Base-by-base conservation (phyloP, 1,140 invertebrate species). In the Asbolus verrucosus region DNA sequence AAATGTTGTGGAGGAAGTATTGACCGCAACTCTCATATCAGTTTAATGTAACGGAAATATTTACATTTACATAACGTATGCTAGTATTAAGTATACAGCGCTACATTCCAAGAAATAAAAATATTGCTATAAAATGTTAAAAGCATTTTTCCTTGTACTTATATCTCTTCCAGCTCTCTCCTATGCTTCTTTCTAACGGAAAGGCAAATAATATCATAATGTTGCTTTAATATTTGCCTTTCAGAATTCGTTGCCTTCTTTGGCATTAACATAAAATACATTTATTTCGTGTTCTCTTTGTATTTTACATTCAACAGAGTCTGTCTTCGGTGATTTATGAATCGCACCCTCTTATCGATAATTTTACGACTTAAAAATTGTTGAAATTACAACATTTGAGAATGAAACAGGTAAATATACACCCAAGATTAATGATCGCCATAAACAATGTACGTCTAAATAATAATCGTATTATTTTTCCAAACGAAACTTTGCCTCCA, bases 191-290 rank as follows among this genome's bases (percentile, higher is more conserved):
- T 27, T 14, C 11, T 13, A 27, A 54, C 33, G 11, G 33, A 54
- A 54, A 54, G 21, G 46, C 46, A 54, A 54, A 54, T 54, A 54
- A 54, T 54, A 54, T 54, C 46, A 54, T 43, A 38, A 43, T 63
- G 39, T 38, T 63, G 61, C 39, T 18, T 38, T 63, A 63, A 63
- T 63, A 63, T 63, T 63, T 63, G 61, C 61, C 16, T 38, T 63
- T 30, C 61, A 38, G 14, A 19, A 43, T 38, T 63, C 46, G 46
- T 21, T 50, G 19, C 43, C n/a, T n/a, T n/a, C n/a, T 0, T 50
- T 19, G 1, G 18, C 46, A 54, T 54, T 54, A 54, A 54, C 46
- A 54, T 54, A 30, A 54, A 54, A 54, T 11, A 21, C 18, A 50
- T 50, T 21, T 50, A 21, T 54, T 21, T 30, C 11, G n/a, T 36